Evolutionary conservation across 2,113 vertebrate genomes (phyloP).

Genomic region (Podiceps cristatus): DNA sequence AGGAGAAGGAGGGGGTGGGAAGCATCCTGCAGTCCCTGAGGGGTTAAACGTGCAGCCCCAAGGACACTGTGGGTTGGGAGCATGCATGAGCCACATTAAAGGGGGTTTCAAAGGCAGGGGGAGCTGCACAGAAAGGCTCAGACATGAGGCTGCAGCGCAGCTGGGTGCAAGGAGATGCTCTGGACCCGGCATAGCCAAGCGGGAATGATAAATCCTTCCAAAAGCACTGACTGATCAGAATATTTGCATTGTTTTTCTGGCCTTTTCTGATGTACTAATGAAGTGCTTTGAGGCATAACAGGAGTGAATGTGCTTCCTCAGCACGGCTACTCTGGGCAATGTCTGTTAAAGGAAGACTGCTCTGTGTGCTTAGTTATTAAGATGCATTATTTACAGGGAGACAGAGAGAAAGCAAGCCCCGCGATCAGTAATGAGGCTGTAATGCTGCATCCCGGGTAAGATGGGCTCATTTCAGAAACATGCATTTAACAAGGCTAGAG

Average conservation of each 20-base stretch:
- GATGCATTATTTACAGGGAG: background rate
- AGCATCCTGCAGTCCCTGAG: background rate
- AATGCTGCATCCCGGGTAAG: background rate
- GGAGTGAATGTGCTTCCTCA: background rate
- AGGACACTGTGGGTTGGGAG: background rate
- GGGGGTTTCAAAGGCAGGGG: no score
- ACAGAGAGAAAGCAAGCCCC: background rate
- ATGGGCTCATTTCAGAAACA: background rate
- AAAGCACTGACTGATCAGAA: background rate
- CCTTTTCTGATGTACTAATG: background rate
- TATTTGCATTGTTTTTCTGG: background rate
- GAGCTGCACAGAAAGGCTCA: background rate
- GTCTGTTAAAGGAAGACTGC: background rate
- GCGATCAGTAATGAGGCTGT: rapidly evolving
- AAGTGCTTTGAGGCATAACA: background rate
- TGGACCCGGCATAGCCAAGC: background rate
- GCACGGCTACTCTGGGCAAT: background rate
- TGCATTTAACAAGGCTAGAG: background rate
- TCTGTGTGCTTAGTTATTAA: background rate
- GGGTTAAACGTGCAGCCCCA: background rate
- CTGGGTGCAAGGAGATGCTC: background rate
- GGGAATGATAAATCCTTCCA: background rate
- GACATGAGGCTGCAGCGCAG: background rate
- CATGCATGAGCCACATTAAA: rapidly evolving
- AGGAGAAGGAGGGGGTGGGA: background rate